These are phyloP conservation scores for Ericerus pela DNA, from an alignment of 1,140 invertebrate genomes.

Conservation along the genomic window DNA sequence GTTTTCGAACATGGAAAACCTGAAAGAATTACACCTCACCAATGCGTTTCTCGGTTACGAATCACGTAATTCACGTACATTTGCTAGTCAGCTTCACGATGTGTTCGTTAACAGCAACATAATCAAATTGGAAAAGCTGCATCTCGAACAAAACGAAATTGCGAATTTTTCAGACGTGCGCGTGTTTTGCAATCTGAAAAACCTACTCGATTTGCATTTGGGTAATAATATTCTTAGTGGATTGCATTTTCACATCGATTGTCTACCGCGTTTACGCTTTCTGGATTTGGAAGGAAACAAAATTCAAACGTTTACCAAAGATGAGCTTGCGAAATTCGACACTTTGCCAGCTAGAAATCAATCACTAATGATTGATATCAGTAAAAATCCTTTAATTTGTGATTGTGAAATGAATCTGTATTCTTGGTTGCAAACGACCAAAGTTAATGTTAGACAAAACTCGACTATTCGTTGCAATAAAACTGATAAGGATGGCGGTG, in stretches of 20 bases:
- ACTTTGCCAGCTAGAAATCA: constrained; percentile 37
- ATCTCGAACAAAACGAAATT: constrained; percentile 67
- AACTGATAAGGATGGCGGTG: not conserved
- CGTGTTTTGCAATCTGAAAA: constrained; percentile 54
- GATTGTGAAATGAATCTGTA: constrained; percentile 46
- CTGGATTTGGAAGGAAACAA: constrained; percentile 55
- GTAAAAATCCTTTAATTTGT: constrained; percentile 50
- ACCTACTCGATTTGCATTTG: constrained; percentile 49
- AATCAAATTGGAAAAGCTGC: constrained; percentile 48
- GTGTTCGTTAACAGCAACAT: constrained; percentile 57
- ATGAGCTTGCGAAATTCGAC: constrained; percentile 44
- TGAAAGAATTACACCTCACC: constrained; percentile 55
- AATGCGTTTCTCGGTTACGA: constrained; percentile 50
- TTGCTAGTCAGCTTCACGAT: constrained; percentile 49
- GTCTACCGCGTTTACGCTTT: constrained; percentile 47
- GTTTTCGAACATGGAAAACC: constrained; percentile 60
- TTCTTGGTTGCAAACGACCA: constrained; percentile 45
- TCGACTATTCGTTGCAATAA: constrained; percentile 36
- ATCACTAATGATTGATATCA: constrained; percentile 47
- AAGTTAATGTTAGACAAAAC: constrained; percentile 42
- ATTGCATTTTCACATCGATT: constrained; percentile 50
- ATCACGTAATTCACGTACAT: constrained; percentile 35
- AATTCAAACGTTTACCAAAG: constrained; percentile 40
- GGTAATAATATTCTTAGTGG: constrained; percentile 44
- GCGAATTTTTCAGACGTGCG: constrained; percentile 43